Percentiles rank a stretch among this genome's conserved stretches.
Evolutionary conservation across 1,140 invertebrate genomes (phyloP).

Genomic region (Drosophila melanica): DNA sequence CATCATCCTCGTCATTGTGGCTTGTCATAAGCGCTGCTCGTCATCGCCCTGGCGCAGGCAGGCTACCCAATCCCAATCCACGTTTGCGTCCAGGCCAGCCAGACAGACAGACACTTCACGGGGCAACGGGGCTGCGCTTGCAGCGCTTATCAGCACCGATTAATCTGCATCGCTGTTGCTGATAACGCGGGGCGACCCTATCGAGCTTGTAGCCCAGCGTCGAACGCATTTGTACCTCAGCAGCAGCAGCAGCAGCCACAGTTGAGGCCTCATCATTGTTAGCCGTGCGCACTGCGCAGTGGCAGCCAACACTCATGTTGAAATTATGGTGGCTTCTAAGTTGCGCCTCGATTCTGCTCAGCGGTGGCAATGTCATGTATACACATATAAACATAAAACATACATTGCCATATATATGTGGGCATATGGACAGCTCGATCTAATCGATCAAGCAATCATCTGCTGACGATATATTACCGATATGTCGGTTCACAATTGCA

Average conservation of each 20-base stretch:
- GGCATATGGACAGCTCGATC: conserved; percentile 34
- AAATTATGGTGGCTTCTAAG: conserved; percentile 82
- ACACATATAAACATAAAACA: neutral
- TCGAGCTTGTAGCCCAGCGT: conserved; percentile 46
- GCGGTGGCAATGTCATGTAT: conserved; percentile 20
- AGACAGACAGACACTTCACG: conserved; percentile 35
- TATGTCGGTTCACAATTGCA: conserved; percentile 8
- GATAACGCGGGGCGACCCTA: conserved; percentile 67
- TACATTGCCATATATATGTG: conserved; percentile 42
- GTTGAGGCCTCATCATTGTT: conserved; percentile 58
- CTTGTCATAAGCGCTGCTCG: conserved; percentile 60
- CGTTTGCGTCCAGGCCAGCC: conserved; percentile 40
- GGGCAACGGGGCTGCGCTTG: conserved; percentile 32
- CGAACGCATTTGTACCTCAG: conserved; percentile 48
- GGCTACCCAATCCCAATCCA: conserved; percentile 9
- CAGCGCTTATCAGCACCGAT: conserved; percentile 66
- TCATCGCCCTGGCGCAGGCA: conserved; percentile 23
- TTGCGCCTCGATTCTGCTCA: conserved; percentile 49
- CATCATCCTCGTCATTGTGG: conserved; percentile 67
- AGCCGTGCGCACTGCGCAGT: conserved; percentile 66
- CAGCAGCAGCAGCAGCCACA: conserved; percentile 11
- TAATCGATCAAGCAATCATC: conserved; percentile 40
- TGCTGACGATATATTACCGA: conserved; percentile 38
- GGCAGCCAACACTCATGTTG: conserved; percentile 81
- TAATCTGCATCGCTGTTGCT: conserved; percentile 76